These are phyloP conservation scores for Zygothrica quintamaculata DNA, from an alignment of 2,888 invertebrate species.

Conservation along the genomic window DNA sequence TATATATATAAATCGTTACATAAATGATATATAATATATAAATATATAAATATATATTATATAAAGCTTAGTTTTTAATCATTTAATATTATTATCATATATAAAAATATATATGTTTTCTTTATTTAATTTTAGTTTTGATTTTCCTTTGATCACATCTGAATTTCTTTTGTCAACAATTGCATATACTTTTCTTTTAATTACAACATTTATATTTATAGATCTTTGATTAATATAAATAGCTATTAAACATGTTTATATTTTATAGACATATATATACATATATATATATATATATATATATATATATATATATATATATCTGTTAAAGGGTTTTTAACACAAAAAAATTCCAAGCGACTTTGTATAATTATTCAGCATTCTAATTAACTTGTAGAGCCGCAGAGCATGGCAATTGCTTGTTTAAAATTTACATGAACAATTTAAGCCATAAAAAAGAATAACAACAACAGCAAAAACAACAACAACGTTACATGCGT, in stretches of 20 bases:
- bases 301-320: neutral
- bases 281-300: neutral
- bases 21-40: neutral
- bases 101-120: no score
- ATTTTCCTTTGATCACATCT: no score
- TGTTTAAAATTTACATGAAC: conserved; percentile 35
- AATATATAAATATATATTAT: no score
- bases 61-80: conserved; percentile 7
- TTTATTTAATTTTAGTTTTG: no score
- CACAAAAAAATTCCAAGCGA: neutral
- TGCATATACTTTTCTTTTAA: no score
- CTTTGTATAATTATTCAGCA: neutral
- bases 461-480: conserved; percentile 7
- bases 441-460: conserved; percentile 37
- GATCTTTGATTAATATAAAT: no score
- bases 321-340: conserved; percentile 5
- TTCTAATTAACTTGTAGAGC: conserved; percentile 25
- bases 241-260: no score
- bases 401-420: conserved; percentile 24
- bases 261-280: conserved; percentile 3
- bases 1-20: neutral
- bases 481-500: conserved; percentile 17
- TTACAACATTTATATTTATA: no score
- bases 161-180: no score
- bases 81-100: no score